Conservation (phyloP, 1,140 invertebrate genomes). For the Drosophila subpulchrella region DNA sequence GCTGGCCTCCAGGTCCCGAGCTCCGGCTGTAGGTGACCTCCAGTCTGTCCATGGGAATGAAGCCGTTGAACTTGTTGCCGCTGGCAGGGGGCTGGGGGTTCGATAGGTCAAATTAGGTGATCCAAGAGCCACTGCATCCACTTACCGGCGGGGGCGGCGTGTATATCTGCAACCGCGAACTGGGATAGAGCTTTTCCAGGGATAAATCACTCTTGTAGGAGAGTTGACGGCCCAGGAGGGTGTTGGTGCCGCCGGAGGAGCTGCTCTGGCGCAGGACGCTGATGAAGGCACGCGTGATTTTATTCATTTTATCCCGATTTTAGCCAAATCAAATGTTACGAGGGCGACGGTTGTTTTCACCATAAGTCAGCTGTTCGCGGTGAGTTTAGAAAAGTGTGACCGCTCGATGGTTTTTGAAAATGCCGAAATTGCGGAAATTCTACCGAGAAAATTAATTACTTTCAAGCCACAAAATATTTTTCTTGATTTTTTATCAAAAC, state of each 20-base stretch:
- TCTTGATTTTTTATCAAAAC: no score
- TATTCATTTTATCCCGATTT: constrained; percentile 69
- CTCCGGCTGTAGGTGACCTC: constrained; percentile 92
- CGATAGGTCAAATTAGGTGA: not conserved
- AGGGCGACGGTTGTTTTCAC: constrained; percentile 1
- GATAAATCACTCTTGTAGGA: constrained; percentile 90
- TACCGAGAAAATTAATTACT: not conserved
- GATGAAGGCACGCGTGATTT: constrained; percentile 74
- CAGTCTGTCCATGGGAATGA: constrained; percentile 92
- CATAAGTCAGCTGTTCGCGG: constrained; percentile 18
- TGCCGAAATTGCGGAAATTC: no score
- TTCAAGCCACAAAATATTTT: no score
- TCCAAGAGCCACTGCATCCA: constrained; percentile 31
- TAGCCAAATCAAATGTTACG: constrained; percentile 22
- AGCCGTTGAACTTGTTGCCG: constrained; percentile 89
- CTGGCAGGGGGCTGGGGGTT: constrained; percentile 63
- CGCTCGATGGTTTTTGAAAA: not conserved
- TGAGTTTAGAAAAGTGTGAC: not conserved
- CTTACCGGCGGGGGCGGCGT: constrained; percentile 89
- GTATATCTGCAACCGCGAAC: constrained; percentile 89
- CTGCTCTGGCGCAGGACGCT: constrained; percentile 58
- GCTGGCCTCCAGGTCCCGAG: constrained; percentile 95
- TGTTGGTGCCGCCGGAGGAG: constrained; percentile 39
- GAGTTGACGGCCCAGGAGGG: constrained; percentile 70
- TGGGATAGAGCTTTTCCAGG: constrained; percentile 91